Evolutionary conservation across 2,113 vertebrate species (phyloP), one percentile per base, ranked within the genome.

Genomic region (Hyla sarda): DNA sequence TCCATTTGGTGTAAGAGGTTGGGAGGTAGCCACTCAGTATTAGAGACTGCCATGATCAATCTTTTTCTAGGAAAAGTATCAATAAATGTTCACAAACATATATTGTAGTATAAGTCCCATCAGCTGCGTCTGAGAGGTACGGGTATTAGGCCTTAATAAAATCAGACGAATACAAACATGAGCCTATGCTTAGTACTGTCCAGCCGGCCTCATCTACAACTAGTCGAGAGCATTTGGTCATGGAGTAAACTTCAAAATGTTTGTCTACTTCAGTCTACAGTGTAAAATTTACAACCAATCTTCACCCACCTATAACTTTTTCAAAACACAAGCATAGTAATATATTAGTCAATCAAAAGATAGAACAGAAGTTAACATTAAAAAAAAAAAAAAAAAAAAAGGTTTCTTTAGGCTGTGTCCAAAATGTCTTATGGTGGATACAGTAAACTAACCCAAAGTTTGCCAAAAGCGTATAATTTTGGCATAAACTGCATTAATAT

Each of bases 21-120:
- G 50, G 85, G 67, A 82, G 69, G 85, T 82, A 87, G 85, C 34
- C 25, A 5, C 34, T 82, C 54, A 32, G 54, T 82, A 41, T 87
- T 65, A 74, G 41, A 60, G 50, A 48, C 73, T 28, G 25, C 41
- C 52, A 60, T 6, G n/a, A 21, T 34, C 45, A 56, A 56, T 34
- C 45, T 45, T 28, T 76, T 77, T 10, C 21, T 79, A 60, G 74
- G 25, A 19, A 54, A n/a, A 13, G 17, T 52, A 30, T 47, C 25
- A 23, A 50, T 32, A n/a, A 23, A 1, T 41, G 14, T 32, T 78
- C 37, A 5, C 12, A 80, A n/a, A 25, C 2, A 28, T 69, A 52
- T 52, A 52, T 32, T 77, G 74, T 17, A 71, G 67, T n/a, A 75
- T 12, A 60, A 58, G 45, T 17, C 32, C n/a, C 11, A 58, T 74